Conservation (phyloP, 2,797 vertebrate genomes). For the Typhlichthys eigenmanni region DNA sequence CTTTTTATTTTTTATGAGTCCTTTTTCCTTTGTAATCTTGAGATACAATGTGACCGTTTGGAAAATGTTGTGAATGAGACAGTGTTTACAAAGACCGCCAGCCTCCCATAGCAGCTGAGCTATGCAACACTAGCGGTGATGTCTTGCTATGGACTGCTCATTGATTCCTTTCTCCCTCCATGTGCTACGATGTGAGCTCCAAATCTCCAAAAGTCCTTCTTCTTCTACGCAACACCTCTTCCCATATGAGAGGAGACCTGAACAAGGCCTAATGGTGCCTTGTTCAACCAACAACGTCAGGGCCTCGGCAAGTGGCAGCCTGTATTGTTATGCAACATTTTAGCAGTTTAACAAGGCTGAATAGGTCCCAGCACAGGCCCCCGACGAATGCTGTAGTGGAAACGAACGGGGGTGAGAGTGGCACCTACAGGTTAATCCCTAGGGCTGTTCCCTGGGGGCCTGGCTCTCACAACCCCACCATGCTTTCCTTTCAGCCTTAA, state of each 20-base stretch:
- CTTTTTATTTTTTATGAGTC: too few species aligned
- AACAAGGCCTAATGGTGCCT: conserved; percentile 58
- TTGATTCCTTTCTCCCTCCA: background rate
- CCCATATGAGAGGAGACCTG: conserved; percentile 47
- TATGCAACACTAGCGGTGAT: too few species aligned
- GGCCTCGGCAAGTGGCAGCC: conserved; percentile 57
- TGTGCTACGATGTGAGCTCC: conserved; percentile 48
- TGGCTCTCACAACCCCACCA: conserved; percentile 48
- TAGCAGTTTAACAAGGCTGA: conserved; percentile 52
- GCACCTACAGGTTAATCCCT: conserved; percentile 64
- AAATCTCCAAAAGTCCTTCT: conserved; percentile 30
- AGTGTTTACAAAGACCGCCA: too few species aligned
- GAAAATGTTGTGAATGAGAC: too few species aligned
- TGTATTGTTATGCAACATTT: conserved; percentile 77
- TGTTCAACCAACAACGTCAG: conserved; percentile 74
- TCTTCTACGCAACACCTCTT: conserved; percentile 29
- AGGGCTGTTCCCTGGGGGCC: conserved; percentile 43
- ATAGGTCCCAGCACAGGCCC: conserved; percentile 52
- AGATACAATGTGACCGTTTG: too few species aligned
- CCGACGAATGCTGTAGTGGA: conserved; percentile 53
- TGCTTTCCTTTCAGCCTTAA: conserved; percentile 68
- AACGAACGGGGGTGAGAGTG: conserved; percentile 53
- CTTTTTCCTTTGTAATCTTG: too few species aligned
- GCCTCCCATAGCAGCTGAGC: too few species aligned
- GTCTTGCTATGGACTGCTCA: too few species aligned